Base-by-base conservation (phyloP, 2,888 invertebrate species). In the Eurytoma californica region DNA sequence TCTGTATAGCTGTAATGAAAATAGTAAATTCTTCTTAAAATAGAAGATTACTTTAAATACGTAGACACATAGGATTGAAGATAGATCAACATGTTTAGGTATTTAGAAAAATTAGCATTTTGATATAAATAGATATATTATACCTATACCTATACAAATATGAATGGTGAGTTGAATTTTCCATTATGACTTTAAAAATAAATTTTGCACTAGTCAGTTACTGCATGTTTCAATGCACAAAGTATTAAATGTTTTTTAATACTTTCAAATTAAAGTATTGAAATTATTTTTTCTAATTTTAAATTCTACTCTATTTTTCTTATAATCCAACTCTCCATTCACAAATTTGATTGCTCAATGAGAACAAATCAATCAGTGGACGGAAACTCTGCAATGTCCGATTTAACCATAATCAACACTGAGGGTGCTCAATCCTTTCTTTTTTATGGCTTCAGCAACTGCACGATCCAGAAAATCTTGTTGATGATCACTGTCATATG, bases 381-480 rank as follows among this genome's bases (percentile, higher is more conserved):
- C n/a, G 70, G 57, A 72, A 65, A 65, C 55, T 69, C 9, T 20
- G 13, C 20, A 5, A 76, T 20, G 20, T 63, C 28, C 18, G 30
- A 63, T 78, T 89, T 86, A 89, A 84, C 88, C 88, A 72, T 90
- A 88, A 74, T 90, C 89, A 13, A 88, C 89, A 49, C 87, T 89
- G 9, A 88, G 85, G n/a, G 88, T 86, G 82, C 88, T 93, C 57
- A 95, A 90, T 47, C 95, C 95, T 89, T 95, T 95, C 87, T 94
- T 94, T 87, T 94, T 93, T 82, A 95, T 95, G 51, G 95, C 95
- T 85, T 93, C 94, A 61, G 93, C 92, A n/a, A 95, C 94, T n/a
- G 95, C 95, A 69, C 94, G 92, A 90, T 94, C 94, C 83, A 95
- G 89, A 86, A 95, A 94, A 85, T 94, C 94, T 73, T 89, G 87